Base-by-base conservation (phyloP, 2,113 vertebrate genomes). In the Dipodomys spectabilis region DNA sequence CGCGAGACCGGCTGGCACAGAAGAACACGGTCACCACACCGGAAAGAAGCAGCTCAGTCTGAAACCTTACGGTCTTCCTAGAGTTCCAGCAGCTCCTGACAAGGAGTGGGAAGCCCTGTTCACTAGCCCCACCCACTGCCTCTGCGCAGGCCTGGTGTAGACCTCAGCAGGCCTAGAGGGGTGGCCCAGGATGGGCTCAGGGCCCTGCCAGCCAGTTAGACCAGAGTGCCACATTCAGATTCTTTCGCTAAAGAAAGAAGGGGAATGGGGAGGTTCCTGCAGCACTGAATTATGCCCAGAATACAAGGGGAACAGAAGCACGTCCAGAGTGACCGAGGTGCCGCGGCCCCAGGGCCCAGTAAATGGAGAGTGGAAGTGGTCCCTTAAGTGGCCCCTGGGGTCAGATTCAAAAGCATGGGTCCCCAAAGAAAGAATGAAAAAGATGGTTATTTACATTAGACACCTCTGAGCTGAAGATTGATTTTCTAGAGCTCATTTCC, bases 131-230 rank as follows among this genome's bases (percentile, higher is more conserved):
- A 44, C 32, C 30, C 6, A 9, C 28, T 4, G 7, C 11, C 11
- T 2, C 11, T 16, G 23, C 45, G 13, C 13, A 28, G 64, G 2
- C 49, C 5, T 19, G 25, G 7, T 2, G 5, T 19, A 57, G 64
- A 67, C 27, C 7, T 62, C 4, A 9, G 20, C 2, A 60, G 7
- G 6, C 35, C 22, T 1, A 25, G 62, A 35, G 15, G n/a, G 23
- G 1, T 10, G 5, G 20, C 30, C 28, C 11, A 2, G 2, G 60
- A 15, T 4, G 1, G 30, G 8, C 1, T 0, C 3, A 28, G 2
- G 67, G 19, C n/a, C 32, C 30, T 27, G 10, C 9, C 81, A 30
- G 30, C 44, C 44, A 3, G 0, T 23, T 2, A 0, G 44, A 30
- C 25, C 27, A 67, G 7, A 67, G 32, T 30, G 2, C 3, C 1